Conservation (phyloP, 2,888 invertebrate species). For the Aphodius granarius region DNA sequence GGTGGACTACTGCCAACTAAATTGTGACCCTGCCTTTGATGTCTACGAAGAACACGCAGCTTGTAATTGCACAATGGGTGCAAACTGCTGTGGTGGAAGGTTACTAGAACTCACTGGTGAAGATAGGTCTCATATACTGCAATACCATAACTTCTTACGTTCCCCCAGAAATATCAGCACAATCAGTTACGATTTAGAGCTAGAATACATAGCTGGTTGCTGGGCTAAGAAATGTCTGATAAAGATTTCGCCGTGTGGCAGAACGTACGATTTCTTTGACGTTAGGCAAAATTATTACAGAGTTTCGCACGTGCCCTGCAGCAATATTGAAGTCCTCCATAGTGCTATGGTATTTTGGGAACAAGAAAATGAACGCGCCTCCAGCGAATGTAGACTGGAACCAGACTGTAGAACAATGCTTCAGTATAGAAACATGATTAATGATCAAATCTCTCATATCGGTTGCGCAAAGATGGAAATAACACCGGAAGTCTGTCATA, state of each 20-base stretch:
- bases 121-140: neutral
- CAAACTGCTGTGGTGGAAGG: neutral
- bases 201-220: constrained; percentile 11
- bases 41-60: neutral
- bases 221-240: constrained; percentile 4
- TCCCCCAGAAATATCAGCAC: neutral
- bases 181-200: neutral
- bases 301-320: neutral
- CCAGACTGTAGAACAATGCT: neutral
- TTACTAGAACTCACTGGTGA: neutral
- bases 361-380: neutral
- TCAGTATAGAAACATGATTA: constrained; percentile 7
- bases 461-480: neutral
- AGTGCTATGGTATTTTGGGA: neutral
- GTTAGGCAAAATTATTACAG: constrained; percentile 2
- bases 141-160: neutral
- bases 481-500: neutral
- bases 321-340: neutral
- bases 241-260: neutral
- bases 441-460: neutral
- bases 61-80: neutral
- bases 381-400: neutral
- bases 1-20: neutral
- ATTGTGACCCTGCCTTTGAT: neutral
- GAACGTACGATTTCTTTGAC: neutral